These are phyloP conservation scores for Folsomia manolachei DNA, from an alignment of 2,888 invertebrate species.

Conservation along the genomic window DNA sequence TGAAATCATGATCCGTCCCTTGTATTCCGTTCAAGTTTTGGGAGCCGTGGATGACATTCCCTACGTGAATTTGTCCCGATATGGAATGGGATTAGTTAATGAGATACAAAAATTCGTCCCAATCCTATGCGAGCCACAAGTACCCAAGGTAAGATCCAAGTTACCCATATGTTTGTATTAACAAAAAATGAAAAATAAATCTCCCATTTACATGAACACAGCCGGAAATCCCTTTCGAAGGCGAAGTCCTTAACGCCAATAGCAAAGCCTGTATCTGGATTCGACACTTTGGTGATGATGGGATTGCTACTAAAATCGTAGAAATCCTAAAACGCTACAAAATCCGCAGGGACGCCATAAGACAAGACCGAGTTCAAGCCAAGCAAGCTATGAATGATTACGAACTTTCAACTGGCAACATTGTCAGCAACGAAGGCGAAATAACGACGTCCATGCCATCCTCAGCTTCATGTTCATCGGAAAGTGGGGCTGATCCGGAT, in stretches of 20 bases:
- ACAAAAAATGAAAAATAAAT: background rate
- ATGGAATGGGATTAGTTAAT: background rate
- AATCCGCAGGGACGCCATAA: background rate
- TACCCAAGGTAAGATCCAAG: background rate
- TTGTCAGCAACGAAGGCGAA: background rate
- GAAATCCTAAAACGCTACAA: background rate
- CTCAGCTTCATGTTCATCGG: background rate
- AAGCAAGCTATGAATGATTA: background rate
- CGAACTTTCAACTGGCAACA: background rate
- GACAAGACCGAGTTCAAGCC: too few species aligned
- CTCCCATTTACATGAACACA: background rate
- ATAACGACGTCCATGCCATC: background rate
- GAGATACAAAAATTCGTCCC: slow-evolving; percentile 4
- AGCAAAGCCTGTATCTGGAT: slow-evolving; percentile 9
- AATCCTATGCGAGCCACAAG: background rate
- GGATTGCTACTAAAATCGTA: background rate
- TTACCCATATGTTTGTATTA: background rate
- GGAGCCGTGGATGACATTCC: background rate
- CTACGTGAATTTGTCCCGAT: background rate
- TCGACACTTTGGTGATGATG: background rate
- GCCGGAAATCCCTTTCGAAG: background rate
- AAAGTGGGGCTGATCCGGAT: background rate
- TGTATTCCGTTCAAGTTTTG: background rate
- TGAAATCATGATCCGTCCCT: background rate
- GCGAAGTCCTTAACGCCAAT: slow-evolving; percentile 1